These are phyloP conservation scores for Lagorchestes hirsutus DNA, from an alignment of 2,797 vertebrate genomes.

Conservation along the genomic window DNA sequence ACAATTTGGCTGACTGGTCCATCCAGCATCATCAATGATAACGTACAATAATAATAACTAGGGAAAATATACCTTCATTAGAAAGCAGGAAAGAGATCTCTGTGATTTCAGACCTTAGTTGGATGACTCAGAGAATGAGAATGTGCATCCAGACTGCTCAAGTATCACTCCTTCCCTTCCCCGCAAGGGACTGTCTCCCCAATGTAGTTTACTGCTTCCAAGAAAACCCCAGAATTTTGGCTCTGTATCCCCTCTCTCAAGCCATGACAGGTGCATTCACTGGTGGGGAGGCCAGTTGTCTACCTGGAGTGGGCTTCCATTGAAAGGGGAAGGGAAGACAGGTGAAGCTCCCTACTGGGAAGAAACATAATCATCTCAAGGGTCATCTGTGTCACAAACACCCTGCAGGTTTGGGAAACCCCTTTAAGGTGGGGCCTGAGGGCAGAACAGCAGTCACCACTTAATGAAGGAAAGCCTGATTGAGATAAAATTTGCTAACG, in stretches of 20 bases:
- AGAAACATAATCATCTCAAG: neutral
- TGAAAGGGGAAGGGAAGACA: neutral
- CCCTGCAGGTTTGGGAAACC: conserved; percentile 54
- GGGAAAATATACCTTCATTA: neutral
- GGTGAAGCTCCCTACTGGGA: neutral
- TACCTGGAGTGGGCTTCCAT: conserved; percentile 39
- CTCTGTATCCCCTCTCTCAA: conserved; percentile 49
- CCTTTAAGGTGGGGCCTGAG: conserved; percentile 45
- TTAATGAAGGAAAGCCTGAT: conserved; percentile 9
- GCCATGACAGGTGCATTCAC: neutral
- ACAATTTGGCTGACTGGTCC: neutral
- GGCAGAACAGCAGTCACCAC: conserved; percentile 52
- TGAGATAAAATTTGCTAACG: neutral
- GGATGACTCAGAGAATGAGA: conserved; percentile 20
- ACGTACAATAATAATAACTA: neutral
- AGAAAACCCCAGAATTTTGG: conserved; percentile 47
- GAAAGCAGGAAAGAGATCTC: neutral
- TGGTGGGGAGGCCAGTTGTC: conserved; percentile 50
- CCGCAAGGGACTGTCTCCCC: conserved; percentile 56
- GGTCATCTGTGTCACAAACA: conserved; percentile 28
- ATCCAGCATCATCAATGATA: neutral
- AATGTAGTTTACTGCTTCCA: conserved; percentile 51
- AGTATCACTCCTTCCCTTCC: conserved; percentile 4
- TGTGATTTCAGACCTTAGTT: neutral
- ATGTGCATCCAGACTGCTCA: conserved; percentile 22